Evolutionary conservation across 2,113 vertebrate genomes (phyloP).

Genomic region (Amblyornis subalaris): DNA sequence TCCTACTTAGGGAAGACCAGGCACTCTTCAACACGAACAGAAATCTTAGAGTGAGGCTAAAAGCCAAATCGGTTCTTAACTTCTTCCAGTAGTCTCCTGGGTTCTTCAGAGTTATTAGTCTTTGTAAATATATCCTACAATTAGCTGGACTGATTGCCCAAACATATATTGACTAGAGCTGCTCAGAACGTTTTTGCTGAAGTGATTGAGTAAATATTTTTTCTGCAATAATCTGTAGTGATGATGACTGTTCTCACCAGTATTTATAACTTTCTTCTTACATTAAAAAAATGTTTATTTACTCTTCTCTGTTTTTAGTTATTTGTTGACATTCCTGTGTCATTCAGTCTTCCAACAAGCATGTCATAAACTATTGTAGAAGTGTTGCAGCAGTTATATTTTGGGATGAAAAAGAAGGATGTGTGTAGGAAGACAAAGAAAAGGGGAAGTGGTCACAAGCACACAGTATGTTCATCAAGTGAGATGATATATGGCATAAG

Average conservation of each 20-base stretch:
- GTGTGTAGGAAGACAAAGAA: background rate
- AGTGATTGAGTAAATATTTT: background rate
- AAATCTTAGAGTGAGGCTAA: background rate
- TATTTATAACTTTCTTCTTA: background rate
- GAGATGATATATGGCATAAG: background rate
- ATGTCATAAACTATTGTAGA: background rate
- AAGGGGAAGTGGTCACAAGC: background rate
- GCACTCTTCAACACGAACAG: background rate
- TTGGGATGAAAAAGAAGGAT: background rate
- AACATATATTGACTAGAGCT: background rate
- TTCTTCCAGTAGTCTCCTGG: background rate
- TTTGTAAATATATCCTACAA: background rate
- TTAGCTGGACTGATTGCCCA: background rate
- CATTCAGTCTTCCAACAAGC: background rate
- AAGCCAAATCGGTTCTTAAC: background rate
- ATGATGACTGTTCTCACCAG: background rate
- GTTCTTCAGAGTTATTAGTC: background rate
- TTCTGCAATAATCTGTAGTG: background rate
- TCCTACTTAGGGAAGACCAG: background rate
- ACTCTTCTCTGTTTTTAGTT: background rate
- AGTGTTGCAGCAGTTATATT: background rate
- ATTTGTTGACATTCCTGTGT: background rate
- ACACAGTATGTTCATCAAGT: background rate
- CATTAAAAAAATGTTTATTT: background rate
- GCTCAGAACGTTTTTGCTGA: background rate